These are phyloP conservation scores for Podilymbus podiceps DNA, from an alignment of 2,113 vertebrate species.

Conservation along the genomic window DNA sequence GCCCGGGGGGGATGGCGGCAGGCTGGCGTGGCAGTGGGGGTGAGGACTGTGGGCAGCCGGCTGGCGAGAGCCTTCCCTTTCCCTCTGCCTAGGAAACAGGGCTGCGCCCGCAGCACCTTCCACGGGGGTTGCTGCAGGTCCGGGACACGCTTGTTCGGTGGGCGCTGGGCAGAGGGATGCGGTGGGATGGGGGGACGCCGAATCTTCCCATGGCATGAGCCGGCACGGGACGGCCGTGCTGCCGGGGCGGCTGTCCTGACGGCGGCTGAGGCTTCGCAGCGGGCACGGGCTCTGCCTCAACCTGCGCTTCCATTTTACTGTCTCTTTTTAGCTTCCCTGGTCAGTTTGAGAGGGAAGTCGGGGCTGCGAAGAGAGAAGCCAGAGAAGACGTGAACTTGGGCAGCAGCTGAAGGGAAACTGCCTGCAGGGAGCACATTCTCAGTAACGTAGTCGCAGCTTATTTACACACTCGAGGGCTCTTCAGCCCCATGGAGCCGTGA, in stretches of 20 bases:
- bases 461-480: slow-evolving; percentile 40
- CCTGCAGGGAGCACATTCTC: background rate
- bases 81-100: background rate
- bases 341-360: background rate
- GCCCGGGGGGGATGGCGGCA: background rate
- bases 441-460: background rate
- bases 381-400: background rate
- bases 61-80: background rate
- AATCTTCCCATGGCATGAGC: fast-evolving
- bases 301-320: background rate
- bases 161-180: background rate
- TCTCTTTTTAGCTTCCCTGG: background rate
- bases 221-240: background rate
- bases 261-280: background rate
- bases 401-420: background rate
- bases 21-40: fast-evolving
- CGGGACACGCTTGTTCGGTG: fast-evolving
- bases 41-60: background rate
- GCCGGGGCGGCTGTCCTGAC: background rate
- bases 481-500: background rate
- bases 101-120: background rate
- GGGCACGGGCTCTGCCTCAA: background rate
- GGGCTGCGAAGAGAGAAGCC: background rate
- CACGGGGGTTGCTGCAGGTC: background rate
- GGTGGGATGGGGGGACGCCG: background rate